phyloP scores from a whole-genome alignment of 2,797 vertebrate species.

The Anguilla anguilla region DNA sequence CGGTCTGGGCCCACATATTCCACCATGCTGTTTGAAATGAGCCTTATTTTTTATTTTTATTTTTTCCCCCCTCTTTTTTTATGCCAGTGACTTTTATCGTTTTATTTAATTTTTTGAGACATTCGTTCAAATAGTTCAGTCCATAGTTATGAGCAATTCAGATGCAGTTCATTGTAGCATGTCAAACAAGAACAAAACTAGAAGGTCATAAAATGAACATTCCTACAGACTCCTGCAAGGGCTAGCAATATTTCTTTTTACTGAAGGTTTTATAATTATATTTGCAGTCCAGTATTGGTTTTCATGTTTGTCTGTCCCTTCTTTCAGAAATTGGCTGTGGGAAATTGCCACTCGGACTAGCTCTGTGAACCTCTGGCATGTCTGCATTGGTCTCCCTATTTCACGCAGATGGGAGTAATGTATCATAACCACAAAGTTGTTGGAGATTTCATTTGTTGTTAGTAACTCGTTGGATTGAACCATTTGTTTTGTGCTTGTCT shows the following conservation, averaged over 20 bases:
- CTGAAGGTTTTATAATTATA: neutral
- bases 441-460: neutral
- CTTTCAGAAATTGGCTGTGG: neutral
- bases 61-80: neutral
- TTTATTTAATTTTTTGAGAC: neutral
- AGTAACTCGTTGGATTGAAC: neutral
- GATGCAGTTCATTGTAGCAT: neutral
- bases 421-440: neutral
- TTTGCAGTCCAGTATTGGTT: neutral
- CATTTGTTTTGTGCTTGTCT: neutral
- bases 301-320: neutral
- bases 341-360: neutral
- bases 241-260: neutral
- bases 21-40: neutral
- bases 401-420: neutral
- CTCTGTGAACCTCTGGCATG: neutral
- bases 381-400: neutral
- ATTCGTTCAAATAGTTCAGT: neutral
- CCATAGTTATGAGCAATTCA: neutral
- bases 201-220: neutral
- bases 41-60: neutral
- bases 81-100: neutral
- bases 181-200: neutral
- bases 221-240: neutral
- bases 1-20: neutral